Percentiles rank a stretch among this genome's conserved stretches.
phyloP scores from a whole-genome alignment of 92 coral and sea anemone genomes.

The Porites cylindrica region DNA sequence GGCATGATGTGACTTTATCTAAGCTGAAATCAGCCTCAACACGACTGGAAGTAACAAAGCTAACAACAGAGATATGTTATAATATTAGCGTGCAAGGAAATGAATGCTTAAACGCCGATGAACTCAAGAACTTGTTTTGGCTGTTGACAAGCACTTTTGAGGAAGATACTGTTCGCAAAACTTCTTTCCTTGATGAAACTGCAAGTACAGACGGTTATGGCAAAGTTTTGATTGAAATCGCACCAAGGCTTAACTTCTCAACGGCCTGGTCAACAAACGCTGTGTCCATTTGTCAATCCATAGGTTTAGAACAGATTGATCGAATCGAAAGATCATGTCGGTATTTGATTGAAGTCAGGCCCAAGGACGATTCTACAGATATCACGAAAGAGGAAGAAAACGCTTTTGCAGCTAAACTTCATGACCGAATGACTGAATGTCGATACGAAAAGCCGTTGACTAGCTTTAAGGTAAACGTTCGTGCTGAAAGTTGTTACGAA shows the following conservation, averaged over 20 bases:
- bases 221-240: slow-evolving; percentile 79
- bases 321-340: slow-evolving; percentile 88
- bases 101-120: slow-evolving; percentile 51
- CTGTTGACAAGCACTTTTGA: slow-evolving; percentile 84
- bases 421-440: slow-evolving; percentile 98
- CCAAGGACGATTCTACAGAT: slow-evolving; percentile 47
- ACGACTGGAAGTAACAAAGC: slow-evolving; percentile 57
- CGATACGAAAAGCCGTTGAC: slow-evolving; percentile 82
- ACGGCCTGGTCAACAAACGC: slow-evolving; percentile 99
- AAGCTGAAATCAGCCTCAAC: slow-evolving; percentile 67
- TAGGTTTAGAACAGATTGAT: slow-evolving; percentile 81
- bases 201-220: slow-evolving; percentile 20
- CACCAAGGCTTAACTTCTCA: slow-evolving; percentile 97
- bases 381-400: slow-evolving; percentile 75
- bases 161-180: slow-evolving; percentile 67
- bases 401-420: slow-evolving; percentile 77
- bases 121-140: slow-evolving; percentile 72
- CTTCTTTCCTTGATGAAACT: slow-evolving; percentile 59
- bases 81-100: slow-evolving; percentile 76
- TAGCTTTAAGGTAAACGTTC: slow-evolving; percentile 74
- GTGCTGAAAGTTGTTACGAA: slow-evolving; percentile 83
- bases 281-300: slow-evolving; percentile 90
- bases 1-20: slow-evolving; percentile 76
- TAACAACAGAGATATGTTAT: slow-evolving; percentile 87
- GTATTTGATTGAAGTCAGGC: slow-evolving; percentile 67